phyloP scores from a whole-genome alignment of 2,797 vertebrate species.

The Smutsia gigantea region DNA sequence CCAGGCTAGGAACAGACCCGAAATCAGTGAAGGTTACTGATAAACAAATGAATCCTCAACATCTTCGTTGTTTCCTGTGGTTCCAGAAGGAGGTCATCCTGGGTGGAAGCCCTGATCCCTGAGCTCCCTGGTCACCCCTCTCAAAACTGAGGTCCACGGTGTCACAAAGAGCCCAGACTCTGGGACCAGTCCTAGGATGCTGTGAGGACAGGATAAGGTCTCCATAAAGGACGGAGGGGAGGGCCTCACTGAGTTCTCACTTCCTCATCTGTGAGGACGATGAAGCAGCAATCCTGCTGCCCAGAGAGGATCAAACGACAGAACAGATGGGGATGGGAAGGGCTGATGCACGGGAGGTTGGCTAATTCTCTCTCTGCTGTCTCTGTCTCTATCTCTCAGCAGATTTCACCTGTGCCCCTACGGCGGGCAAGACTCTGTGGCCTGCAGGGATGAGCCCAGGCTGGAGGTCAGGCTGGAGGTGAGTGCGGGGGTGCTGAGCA shows the following conservation, averaged over 20 bases:
- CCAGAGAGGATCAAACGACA: background rate
- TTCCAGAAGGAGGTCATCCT: background rate
- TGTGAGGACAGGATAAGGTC: background rate
- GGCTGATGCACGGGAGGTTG: accelerated
- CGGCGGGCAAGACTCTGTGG: background rate
- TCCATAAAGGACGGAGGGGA: background rate
- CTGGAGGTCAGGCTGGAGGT: background rate
- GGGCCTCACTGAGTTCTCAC: background rate
- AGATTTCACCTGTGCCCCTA: too few relatives aligned
- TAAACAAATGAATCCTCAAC: background rate
- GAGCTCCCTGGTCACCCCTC: background rate
- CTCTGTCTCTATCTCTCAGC: background rate
- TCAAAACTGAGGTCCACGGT: background rate
- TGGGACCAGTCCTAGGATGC: background rate
- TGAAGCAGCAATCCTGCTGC: background rate
- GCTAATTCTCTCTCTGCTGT: background rate
- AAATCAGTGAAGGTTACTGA: background rate
- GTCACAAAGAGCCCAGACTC: background rate
- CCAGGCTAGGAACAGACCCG: background rate
- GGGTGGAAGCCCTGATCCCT: background rate
- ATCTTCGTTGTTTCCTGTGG: background rate
- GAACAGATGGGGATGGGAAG: background rate
- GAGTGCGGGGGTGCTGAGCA: accelerated
- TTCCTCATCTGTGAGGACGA: background rate
- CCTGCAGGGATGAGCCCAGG: background rate